Base-by-base conservation (phyloP, 2,113 vertebrate species). In the Sakesphorus luctuosus region DNA sequence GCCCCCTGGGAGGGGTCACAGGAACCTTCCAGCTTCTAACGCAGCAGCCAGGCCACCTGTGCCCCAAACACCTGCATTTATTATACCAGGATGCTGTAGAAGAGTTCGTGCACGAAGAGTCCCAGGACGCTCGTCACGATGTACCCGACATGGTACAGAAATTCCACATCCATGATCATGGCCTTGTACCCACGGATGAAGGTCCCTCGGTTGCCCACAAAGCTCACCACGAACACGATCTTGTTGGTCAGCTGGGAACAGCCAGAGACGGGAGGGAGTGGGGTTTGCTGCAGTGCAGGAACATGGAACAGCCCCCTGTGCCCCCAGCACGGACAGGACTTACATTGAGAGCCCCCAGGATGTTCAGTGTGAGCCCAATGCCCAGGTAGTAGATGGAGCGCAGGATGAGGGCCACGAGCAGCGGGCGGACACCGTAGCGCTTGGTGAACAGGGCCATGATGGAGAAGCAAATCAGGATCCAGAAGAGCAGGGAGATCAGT, bases 151-250 rank as follows among this genome's bases (percentile, higher is more conserved):
- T 99, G 99, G 96, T 99, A 99, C 5, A 99, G 96, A 93, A 99
- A 99, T 74, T 99, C 99, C 98, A 99, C 95, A 13, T 99, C 99
- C 99, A 99, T 99, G 95, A 99, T 98, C 99, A 99, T 99, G 95
- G 99, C 99, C 80, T 98, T 99, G 77, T 99, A 99, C 43, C 99
- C 99, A 66, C 99, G 99, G 93, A 99, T 99, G 91, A 99, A 99
- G 31, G 99, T 99, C 43, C 99, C 99, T 3, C 99, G 99, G 93
- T 99, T 99, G 46, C 99, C 99, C 97, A 99, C 99, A 11, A 99
- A 99, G 89, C 99, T 99, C 97, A 99, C 99, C 78, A 99, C 98
- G 5, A 99, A 99, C 93, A 99, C 99, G 1, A 99, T 98, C 98
- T 99, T 99, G 96, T 99, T 99, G 89, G 99, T 98, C 63, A 99